Conservation (phyloP, 2,113 vertebrate genomes). For the Nymphicus hollandicus region DNA sequence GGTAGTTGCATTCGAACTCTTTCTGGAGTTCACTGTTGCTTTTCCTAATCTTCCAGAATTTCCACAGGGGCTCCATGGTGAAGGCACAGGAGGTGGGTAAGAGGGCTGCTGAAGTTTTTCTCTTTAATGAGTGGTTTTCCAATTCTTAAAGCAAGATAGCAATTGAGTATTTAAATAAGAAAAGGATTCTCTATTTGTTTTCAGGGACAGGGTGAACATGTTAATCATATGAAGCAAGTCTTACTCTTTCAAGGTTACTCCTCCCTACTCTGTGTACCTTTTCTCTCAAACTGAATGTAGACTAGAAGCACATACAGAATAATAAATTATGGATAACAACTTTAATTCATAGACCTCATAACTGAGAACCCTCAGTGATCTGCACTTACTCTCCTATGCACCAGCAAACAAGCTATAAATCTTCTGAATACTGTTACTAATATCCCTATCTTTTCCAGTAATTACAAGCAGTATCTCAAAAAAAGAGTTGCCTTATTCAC, state of each 20-base stretch:
- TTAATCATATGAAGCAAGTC: neutral
- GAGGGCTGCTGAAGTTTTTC: neutral
- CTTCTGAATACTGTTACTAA: slow-evolving; percentile 46
- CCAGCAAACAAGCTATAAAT: slow-evolving; percentile 59
- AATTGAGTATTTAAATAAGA: slow-evolving; percentile 18
- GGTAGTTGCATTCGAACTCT: neutral
- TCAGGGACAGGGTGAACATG: neutral
- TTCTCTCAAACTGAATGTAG: slow-evolving; percentile 10
- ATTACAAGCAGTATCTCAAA: slow-evolving; percentile 61
- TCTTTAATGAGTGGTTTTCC: neutral
- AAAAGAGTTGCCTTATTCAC: slow-evolving; percentile 9
- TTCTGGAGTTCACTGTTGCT: neutral
- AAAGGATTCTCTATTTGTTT: neutral
- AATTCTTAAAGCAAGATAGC: neutral
- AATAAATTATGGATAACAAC: slow-evolving; percentile 27
- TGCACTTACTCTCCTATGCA: slow-evolving; percentile 36
- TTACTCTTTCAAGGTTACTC: neutral
- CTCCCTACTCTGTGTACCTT: neutral
- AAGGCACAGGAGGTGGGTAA: neutral
- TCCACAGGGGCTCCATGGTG: neutral
- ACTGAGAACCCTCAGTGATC: slow-evolving; percentile 30
- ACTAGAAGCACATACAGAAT: slow-evolving; percentile 16
- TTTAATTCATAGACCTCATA: slow-evolving; percentile 55
- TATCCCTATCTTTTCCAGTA: slow-evolving; percentile 41
- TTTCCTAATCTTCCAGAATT: neutral